A percentile compares a stretch with the other conserved stretches of the same genome.
phyloP scores from a whole-genome alignment of 1,140 invertebrate genomes.

The Orussus abietinus region DNA sequence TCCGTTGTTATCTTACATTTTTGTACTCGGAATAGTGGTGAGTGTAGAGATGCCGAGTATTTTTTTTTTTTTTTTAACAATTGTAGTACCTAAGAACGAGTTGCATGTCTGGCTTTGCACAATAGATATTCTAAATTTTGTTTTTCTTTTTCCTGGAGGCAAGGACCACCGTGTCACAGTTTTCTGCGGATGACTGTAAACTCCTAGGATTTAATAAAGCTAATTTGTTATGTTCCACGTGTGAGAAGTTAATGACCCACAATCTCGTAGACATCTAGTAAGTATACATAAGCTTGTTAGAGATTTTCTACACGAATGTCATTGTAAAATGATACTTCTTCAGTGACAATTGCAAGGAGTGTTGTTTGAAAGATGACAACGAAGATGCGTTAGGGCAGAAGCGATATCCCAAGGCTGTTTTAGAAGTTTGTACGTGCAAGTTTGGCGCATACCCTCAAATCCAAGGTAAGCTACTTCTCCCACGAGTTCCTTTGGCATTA shows the following conservation, averaged over 20 bases:
- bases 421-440: constrained; percentile 94
- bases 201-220: constrained; percentile 82
- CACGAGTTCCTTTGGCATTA: constrained; percentile 5
- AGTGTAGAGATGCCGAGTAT: too few species aligned
- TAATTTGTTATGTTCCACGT: constrained; percentile 83
- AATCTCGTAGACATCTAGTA: constrained; percentile 66
- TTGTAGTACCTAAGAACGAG: too few species aligned
- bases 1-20: too few species aligned
- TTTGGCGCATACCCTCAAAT: constrained; percentile 95
- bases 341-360: constrained; percentile 73
- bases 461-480: constrained; percentile 59
- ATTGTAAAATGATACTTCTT: neutral
- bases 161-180: constrained; percentile 48
- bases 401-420: constrained; percentile 77
- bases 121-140: neutral
- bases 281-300: constrained; percentile 23
- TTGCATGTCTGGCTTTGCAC: too few species aligned
- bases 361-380: constrained; percentile 65
- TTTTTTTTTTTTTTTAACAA: too few species aligned
- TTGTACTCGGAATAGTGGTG: too few species aligned
- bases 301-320: constrained; percentile 2
- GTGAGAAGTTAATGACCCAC: constrained; percentile 78
- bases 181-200: constrained; percentile 78
- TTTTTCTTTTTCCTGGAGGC: neutral
- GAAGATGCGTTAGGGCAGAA: constrained; percentile 61